A percentile compares a stretch with the other conserved stretches of the same genome.
Conservation (phyloP, 1,140 invertebrate species). For the Scaptodrosophila lebanonensis region DNA sequence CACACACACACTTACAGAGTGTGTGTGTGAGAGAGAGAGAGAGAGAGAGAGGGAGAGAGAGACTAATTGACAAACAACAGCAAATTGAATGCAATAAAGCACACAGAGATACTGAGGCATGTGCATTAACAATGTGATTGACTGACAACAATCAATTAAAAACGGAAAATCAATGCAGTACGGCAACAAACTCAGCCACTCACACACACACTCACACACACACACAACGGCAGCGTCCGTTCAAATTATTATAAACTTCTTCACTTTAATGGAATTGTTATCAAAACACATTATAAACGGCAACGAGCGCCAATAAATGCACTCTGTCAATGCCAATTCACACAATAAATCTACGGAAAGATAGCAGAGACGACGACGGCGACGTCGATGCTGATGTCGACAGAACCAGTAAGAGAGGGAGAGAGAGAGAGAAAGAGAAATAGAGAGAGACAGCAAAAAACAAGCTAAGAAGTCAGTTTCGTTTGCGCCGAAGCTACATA, state of each 20-base stretch:
- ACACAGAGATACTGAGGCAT: constrained; percentile 41
- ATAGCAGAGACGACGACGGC: constrained; percentile 36
- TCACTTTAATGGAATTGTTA: constrained; percentile 74
- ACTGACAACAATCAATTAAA: constrained; percentile 72
- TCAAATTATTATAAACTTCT: constrained; percentile 71
- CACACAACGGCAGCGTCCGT: constrained; percentile 6
- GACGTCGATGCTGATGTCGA: background rate
- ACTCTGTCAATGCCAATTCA: constrained; percentile 74
- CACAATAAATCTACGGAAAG: constrained; percentile 70
- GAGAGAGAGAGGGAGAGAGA: constrained; percentile 24
- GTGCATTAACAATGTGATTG: constrained; percentile 65
- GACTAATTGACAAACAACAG: constrained; percentile 71
- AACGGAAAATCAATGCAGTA: constrained; percentile 55
- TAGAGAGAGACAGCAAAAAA: no score
- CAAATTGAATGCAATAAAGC: constrained; percentile 71
- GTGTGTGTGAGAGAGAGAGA: constrained; percentile 10
- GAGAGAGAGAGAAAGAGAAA: background rate
- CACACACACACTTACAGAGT: constrained; percentile 7
- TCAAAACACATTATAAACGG: constrained; percentile 71
- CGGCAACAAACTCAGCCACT: constrained; percentile 20
- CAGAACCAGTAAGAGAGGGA: background rate
- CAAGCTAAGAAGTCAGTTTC: no score
- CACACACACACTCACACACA: constrained; percentile 4
- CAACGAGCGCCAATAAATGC: constrained; percentile 62
- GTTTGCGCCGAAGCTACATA: no score